Conservation (phyloP, 2,113 vertebrate species). For the human region DNA sequence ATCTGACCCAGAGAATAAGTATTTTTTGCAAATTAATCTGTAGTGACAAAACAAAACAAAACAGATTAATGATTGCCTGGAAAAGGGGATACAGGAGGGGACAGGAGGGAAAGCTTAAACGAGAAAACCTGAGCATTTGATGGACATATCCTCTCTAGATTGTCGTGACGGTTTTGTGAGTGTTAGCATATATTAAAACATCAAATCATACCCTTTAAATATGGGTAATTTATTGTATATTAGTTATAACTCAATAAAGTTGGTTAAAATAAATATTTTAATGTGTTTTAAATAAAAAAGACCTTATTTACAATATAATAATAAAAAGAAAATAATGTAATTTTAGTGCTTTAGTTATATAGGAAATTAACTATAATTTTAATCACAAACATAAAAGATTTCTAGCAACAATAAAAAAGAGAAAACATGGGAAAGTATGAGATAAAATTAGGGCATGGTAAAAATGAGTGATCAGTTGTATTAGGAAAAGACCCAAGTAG, state of each 20-base stretch:
- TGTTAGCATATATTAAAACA: background rate
- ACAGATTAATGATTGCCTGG: background rate
- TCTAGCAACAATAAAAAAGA: background rate
- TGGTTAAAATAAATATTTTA: background rate
- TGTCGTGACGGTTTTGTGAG: background rate
- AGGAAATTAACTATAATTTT: background rate
- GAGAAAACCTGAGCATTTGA: background rate
- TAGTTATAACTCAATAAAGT: background rate
- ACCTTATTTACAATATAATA: background rate
- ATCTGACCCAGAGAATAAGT: background rate
- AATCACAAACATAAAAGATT: background rate
- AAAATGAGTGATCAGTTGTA: background rate
- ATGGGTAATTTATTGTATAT: background rate
- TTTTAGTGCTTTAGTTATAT: background rate
- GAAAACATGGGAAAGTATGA: background rate
- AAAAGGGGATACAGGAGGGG: too few species aligned
- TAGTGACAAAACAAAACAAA: background rate
- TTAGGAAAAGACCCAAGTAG: background rate
- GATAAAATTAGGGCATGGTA: background rate
- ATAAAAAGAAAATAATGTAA: background rate
- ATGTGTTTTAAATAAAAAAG: background rate
- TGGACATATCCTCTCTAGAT: rapidly evolving
- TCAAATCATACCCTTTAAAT: background rate
- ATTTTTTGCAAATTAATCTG: background rate
- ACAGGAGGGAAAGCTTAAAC: background rate